phyloP scores from a whole-genome alignment of 1,140 invertebrate species.

The Ceratosolen solmsi region DNA sequence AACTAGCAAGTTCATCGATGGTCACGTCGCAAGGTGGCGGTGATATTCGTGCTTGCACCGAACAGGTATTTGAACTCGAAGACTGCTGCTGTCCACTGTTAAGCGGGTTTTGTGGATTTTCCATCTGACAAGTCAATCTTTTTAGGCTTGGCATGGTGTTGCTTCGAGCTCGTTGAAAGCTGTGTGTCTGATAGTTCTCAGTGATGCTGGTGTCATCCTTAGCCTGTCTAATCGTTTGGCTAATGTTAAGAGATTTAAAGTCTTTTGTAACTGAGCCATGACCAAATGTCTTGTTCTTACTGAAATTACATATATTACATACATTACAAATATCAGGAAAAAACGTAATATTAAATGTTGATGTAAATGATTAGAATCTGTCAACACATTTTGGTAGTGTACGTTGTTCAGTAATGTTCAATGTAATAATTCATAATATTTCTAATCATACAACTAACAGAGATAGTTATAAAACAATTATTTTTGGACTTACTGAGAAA shows the following conservation, averaged over 20 bases:
- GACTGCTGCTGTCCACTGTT: slow-evolving; percentile 57
- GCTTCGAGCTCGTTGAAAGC: slow-evolving; percentile 69
- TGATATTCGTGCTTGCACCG: slow-evolving; percentile 75
- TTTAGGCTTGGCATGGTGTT: slow-evolving; percentile 73
- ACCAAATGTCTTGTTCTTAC: slow-evolving; percentile 62
- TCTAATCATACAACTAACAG: too few species aligned
- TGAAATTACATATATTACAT: slow-evolving; percentile 6
- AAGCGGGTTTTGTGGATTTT: slow-evolving; percentile 34
- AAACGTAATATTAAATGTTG: too few species aligned
- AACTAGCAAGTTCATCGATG: slow-evolving; percentile 92
- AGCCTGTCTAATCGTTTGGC: slow-evolving; percentile 58
- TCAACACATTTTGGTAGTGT: too few species aligned
- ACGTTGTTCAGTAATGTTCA: too few species aligned
- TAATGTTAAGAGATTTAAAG: slow-evolving; percentile 67
- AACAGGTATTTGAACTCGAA: slow-evolving; percentile 70
- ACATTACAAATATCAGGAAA: background rate
- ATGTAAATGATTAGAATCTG: too few species aligned
- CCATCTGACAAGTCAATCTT: slow-evolving; percentile 59
- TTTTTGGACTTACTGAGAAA: slow-evolving; percentile 55
- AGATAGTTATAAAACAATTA: too few species aligned
- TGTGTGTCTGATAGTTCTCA: slow-evolving; percentile 62
- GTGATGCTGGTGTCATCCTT: slow-evolving; percentile 68
- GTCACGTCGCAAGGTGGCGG: slow-evolving; percentile 83
- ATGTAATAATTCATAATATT: too few species aligned
- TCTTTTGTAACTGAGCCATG: slow-evolving; percentile 67